These are phyloP conservation scores for Salarias fasciatus DNA, from an alignment of 2,797 vertebrate species.

Conservation along the genomic window DNA sequence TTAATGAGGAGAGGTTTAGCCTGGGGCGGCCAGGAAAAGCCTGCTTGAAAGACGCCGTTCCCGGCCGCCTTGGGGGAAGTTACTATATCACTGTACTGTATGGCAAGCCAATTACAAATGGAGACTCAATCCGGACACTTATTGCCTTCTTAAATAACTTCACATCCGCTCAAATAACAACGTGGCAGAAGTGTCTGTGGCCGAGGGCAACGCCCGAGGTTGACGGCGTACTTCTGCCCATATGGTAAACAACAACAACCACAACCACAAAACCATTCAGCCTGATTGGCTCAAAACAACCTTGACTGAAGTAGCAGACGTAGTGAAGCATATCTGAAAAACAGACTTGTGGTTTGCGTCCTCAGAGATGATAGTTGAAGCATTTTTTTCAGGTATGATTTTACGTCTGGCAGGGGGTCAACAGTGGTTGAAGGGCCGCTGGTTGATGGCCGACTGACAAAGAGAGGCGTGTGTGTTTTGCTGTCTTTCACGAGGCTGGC, in stretches of 20 bases:
- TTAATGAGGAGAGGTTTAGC: slow-evolving; percentile 77
- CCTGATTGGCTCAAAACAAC: slow-evolving; percentile 74
- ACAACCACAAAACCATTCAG: slow-evolving; percentile 66
- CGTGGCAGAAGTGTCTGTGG: slow-evolving; percentile 49
- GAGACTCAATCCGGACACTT: slow-evolving; percentile 84
- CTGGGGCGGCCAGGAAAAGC: slow-evolving; percentile 72
- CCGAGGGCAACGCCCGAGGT: slow-evolving; percentile 48
- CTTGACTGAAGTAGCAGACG: slow-evolving; percentile 70
- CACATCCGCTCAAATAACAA: slow-evolving; percentile 65
- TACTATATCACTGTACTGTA: slow-evolving; percentile 89
- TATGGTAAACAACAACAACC: slow-evolving; percentile 66
- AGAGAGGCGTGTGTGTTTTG: slow-evolving; percentile 53
- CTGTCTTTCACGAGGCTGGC: slow-evolving; percentile 67
- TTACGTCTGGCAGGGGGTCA: slow-evolving; percentile 60
- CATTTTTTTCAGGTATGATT: slow-evolving; percentile 56
- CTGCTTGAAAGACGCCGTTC: slow-evolving; percentile 59
- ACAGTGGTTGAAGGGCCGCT: slow-evolving; percentile 59
- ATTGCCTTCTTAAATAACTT: slow-evolving; percentile 80
- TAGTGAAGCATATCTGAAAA: slow-evolving; percentile 52
- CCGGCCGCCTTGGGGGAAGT: slow-evolving; percentile 75
- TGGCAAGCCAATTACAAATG: slow-evolving; percentile 85
- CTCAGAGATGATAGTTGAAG: slow-evolving; percentile 39
- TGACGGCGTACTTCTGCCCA: slow-evolving; percentile 52
- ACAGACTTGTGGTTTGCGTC: slow-evolving; percentile 45
- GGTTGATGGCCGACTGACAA: slow-evolving; percentile 50